These are phyloP conservation scores for Eriosoma lanigerum DNA, from an alignment of 1,140 invertebrate species.

Conservation along the genomic window DNA sequence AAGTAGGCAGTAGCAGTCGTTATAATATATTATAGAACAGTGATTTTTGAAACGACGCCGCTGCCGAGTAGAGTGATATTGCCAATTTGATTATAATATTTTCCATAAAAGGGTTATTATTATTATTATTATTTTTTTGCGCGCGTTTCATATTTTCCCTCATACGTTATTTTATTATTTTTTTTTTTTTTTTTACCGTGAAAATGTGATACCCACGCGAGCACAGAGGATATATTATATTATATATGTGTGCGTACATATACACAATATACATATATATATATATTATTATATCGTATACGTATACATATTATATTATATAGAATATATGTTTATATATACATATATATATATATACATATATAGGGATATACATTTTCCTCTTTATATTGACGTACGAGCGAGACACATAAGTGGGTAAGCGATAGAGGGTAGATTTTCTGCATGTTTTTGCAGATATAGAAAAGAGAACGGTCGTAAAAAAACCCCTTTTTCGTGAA, in stretches of 20 bases:
- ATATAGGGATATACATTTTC: constrained; percentile 29
- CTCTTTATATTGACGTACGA: constrained; percentile 47
- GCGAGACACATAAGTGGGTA: constrained; percentile 45
- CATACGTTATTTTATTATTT: neutral
- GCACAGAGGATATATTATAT: neutral
- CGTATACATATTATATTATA: neutral
- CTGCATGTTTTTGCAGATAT: constrained; percentile 40
- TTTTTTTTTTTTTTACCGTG: neutral
- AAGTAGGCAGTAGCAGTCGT: no score
- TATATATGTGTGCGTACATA: neutral
- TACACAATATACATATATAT: neutral
- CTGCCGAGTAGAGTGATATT: neutral
- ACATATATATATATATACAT: neutral
- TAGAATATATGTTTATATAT: neutral
- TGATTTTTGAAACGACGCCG: constrained; percentile 1
- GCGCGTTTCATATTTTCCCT: constrained; percentile 2
- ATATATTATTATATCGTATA: constrained; percentile 29
- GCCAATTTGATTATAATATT: constrained; percentile 14
- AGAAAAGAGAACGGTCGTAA: constrained; percentile 48
- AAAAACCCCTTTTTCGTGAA: constrained; percentile 5
- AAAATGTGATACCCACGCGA: constrained; percentile 21
- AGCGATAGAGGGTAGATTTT: constrained; percentile 48
- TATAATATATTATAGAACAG: neutral
- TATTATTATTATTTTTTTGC: constrained; percentile 10
- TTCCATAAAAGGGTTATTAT: constrained; percentile 10